These are phyloP conservation scores for Chauna torquata DNA, from an alignment of 2,113 vertebrate species.

Conservation along the genomic window DNA sequence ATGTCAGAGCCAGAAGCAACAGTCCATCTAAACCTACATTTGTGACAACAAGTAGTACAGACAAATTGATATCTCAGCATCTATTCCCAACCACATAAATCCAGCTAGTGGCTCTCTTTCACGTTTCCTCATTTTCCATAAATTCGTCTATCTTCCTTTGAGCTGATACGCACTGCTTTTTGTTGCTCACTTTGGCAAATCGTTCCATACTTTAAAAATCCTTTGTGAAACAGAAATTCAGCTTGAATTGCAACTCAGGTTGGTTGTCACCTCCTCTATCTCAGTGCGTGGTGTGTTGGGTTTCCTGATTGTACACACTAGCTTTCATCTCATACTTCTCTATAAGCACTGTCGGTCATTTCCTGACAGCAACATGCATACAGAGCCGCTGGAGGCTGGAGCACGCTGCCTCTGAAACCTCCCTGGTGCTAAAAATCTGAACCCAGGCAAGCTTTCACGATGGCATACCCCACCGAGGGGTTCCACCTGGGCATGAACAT, in stretches of 20 bases:
- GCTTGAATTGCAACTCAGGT: neutral
- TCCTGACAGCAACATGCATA: neutral
- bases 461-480: neutral
- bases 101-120: slow-evolving; percentile 9
- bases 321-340: neutral
- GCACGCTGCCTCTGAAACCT: neutral
- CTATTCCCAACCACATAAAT: slow-evolving; percentile 12
- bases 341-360: neutral
- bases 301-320: neutral
- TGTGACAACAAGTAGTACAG: slow-evolving; percentile 30
- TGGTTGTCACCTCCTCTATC: neutral
- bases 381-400: neutral
- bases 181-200: neutral
- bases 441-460: neutral
- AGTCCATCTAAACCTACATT: slow-evolving; percentile 25
- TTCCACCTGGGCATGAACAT: neutral
- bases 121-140: slow-evolving; percentile 42
- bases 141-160: slow-evolving; percentile 10
- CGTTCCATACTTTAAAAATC: neutral
- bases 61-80: slow-evolving; percentile 21
- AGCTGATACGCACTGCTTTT: neutral
- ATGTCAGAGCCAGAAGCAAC: slow-evolving; percentile 46
- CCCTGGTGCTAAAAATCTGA: neutral
- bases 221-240: slow-evolving; percentile 4
- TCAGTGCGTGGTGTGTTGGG: neutral